These are phyloP conservation scores for Heliconius charithonia DNA, from an alignment of 2,888 invertebrate genomes.

Conservation along the genomic window DNA sequence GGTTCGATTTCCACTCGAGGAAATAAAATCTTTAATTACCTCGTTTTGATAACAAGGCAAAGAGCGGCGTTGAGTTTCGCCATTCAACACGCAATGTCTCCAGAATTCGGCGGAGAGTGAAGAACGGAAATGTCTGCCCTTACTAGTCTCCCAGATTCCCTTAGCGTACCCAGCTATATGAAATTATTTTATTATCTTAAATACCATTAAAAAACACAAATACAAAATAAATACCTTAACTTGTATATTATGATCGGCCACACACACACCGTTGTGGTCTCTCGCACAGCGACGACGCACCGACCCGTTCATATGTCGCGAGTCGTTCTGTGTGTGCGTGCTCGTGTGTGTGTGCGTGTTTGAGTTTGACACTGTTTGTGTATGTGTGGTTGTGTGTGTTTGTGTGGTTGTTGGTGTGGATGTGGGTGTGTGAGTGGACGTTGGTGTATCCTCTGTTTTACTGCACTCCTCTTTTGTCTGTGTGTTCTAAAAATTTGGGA, in stretches of 20 bases:
- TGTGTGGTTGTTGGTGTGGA: background rate
- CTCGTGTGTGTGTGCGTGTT: constrained; percentile 5
- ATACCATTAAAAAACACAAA: no score
- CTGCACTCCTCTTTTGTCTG: constrained; percentile 36
- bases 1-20: no score
- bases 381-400: background rate
- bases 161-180: no score
- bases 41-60: no score
- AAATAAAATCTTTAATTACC: no score
- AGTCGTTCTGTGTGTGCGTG: constrained; percentile 43
- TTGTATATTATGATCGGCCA: constrained; percentile 58
- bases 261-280: constrained; percentile 67
- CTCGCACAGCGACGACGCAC: constrained; percentile 60
- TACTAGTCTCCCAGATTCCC: no score
- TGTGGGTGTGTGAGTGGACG: background rate
- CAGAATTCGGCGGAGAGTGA: no score
- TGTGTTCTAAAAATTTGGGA: constrained; percentile 5
- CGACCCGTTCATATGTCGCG: constrained; percentile 65
- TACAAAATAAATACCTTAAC: constrained; percentile 57
- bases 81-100: no score
- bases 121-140: no score
- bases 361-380: background rate
- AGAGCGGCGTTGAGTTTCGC: no score
- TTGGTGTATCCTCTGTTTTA: constrained; percentile 3
- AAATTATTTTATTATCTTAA: no score